These are phyloP conservation scores for Polietes domitor DNA, from an alignment of 2,888 invertebrate species.

Conservation along the genomic window DNA sequence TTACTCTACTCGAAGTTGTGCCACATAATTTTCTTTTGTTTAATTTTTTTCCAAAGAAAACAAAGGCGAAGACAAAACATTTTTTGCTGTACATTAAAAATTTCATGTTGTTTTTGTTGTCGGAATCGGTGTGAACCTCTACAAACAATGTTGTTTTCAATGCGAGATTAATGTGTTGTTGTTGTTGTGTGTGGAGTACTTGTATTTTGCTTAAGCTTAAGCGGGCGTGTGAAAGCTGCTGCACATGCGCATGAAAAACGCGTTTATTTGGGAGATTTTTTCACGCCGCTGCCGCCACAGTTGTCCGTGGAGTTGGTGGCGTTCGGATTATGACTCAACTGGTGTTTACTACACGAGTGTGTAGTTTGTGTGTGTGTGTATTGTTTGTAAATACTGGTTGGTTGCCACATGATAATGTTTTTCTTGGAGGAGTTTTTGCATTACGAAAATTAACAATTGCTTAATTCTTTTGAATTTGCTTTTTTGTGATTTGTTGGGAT, in stretches of 20 bases:
- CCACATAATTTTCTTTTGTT: conserved; percentile 29
- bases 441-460: conserved; percentile 65
- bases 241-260: conserved; percentile 66
- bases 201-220: conserved; percentile 45
- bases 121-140: conserved; percentile 12
- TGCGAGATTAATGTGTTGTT: conserved; percentile 27
- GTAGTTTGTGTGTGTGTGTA: conserved; percentile 8
- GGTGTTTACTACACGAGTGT: conserved; percentile 34
- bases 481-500: conserved; percentile 14
- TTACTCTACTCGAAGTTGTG: conserved; percentile 6
- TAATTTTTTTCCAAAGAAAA: not conserved
- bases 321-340: conserved; percentile 55
- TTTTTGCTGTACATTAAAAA: conserved; percentile 33
- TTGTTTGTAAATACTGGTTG: conserved; percentile 51
- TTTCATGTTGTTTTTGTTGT: conserved; percentile 39
- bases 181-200: too few relatives aligned
- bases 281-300: not conserved
- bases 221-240: conserved; percentile 66
- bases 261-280: conserved; percentile 49
- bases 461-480: conserved; percentile 54
- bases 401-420: conserved; percentile 55
- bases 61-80: conserved; percentile 6
- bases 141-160: conserved; percentile 23
- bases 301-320: conserved; percentile 18
- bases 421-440: conserved; percentile 39